Percentiles rank a stretch among this genome's conserved stretches.
Evolutionary conservation across 1,140 invertebrate species (phyloP).

Genomic region (Gyrodactylus salaris): DNA sequence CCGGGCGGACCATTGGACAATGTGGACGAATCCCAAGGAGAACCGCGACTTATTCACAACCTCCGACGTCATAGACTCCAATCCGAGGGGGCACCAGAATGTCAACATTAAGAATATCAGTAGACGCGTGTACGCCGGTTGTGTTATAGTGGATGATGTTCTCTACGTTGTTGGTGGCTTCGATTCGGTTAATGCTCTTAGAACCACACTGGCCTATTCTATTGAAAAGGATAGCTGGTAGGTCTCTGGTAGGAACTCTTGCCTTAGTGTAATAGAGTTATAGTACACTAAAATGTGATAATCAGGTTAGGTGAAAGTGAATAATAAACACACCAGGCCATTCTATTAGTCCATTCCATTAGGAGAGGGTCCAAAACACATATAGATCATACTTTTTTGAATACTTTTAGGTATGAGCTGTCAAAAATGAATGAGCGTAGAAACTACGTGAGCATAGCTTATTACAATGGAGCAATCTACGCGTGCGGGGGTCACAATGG

Average conservation of each 20-base stretch:
- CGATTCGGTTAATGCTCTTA: slow-evolving; percentile 19
- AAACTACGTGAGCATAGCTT: slow-evolving; percentile 12
- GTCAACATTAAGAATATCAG: background rate
- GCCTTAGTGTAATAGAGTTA: background rate
- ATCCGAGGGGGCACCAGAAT: background rate
- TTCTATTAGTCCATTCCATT: no score
- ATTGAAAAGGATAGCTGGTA: background rate
- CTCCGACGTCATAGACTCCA: background rate
- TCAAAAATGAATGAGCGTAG: slow-evolving; percentile 12
- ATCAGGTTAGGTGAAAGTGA: no score
- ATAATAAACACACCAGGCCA: no score
- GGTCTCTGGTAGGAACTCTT: no score
- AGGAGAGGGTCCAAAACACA: no score
- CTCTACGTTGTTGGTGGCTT: slow-evolving; percentile 37
- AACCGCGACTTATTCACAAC: background rate
- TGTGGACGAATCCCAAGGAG: background rate
- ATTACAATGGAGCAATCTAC: slow-evolving; percentile 11
- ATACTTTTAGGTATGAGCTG: slow-evolving; percentile 11
- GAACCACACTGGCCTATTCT: background rate
- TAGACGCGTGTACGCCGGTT: slow-evolving; percentile 32
- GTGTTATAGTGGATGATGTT: slow-evolving; percentile 28
- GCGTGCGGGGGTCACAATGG: slow-evolving; percentile 13
- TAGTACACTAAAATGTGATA: background rate
- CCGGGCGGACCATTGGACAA: slow-evolving; percentile 1
- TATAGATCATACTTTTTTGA: no score